Conservation (phyloP, 2,888 invertebrate genomes). For the Andrena chrysosceles region DNA sequence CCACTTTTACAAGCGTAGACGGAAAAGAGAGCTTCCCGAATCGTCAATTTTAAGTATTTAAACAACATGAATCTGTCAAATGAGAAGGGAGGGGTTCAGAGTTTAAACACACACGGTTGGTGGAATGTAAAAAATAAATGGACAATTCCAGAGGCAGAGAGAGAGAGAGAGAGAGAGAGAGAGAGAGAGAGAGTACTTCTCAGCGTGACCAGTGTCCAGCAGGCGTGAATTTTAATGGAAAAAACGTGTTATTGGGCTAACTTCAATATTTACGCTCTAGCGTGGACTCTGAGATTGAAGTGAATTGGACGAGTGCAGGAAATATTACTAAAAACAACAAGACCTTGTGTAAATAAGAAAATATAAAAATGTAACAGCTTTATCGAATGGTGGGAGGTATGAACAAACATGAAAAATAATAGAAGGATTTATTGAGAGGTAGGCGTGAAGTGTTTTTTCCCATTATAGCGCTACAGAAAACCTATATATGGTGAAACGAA, state of each 20-base stretch:
- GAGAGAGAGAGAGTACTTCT: constrained; percentile 21
- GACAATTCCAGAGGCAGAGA: not conserved
- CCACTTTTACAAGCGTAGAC: too few relatives aligned
- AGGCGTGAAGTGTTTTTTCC: not conserved
- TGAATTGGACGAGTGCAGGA: constrained; percentile 23
- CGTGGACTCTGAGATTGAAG: constrained; percentile 40
- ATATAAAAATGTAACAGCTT: not conserved
- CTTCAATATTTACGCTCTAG: constrained; percentile 65
- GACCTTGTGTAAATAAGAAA: constrained; percentile 23
- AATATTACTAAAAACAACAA: constrained; percentile 25
- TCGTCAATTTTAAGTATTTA: constrained; percentile 9
- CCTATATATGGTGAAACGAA: too few relatives aligned
- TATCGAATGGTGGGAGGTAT: not conserved
- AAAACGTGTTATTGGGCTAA: constrained; percentile 60
- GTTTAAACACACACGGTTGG: constrained; percentile 7
- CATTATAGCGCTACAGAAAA: too few relatives aligned
- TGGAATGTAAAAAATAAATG: constrained; percentile 42
- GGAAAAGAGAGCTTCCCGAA: too few relatives aligned
- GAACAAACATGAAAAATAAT: constrained; percentile 1
- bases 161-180: not conserved
- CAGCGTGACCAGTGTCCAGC: constrained; percentile 27
- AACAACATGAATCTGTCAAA: not conserved
- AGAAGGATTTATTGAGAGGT: not conserved
- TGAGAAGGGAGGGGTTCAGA: not conserved
- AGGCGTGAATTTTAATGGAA: constrained; percentile 57